These are phyloP conservation scores for Monochamus alternatus DNA, from an alignment of 2,888 invertebrate species.

Conservation along the genomic window DNA sequence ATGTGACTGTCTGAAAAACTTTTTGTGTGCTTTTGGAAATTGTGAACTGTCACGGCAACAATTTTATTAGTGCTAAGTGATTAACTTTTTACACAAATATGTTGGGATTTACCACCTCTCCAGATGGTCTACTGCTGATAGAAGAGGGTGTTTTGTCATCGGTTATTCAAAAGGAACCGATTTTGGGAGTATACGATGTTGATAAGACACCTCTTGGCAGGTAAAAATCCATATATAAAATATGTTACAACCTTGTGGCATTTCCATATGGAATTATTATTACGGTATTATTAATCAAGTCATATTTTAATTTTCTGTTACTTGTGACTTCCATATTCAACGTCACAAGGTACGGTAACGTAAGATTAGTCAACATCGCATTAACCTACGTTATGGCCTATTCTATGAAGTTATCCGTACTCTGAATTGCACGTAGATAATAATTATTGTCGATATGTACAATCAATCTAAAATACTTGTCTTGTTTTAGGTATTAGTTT, in stretches of 20 bases:
- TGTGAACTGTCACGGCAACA: conserved; percentile 37
- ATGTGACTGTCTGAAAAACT: conserved; percentile 37
- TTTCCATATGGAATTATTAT: not conserved
- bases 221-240: conserved; percentile 70
- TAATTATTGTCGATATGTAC: too few relatives aligned
- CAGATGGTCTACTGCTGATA: conserved; percentile 83
- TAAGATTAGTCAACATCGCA: too few relatives aligned
- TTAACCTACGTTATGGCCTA: too few relatives aligned
- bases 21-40: conserved; percentile 40
- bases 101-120: conserved; percentile 75
- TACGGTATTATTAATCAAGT: not conserved
- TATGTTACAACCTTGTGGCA: not conserved
- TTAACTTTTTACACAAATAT: conserved; percentile 63
- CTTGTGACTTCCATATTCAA: not conserved
- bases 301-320: not conserved
- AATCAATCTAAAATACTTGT: too few relatives aligned
- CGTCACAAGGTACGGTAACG: too few relatives aligned
- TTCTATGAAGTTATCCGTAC: too few relatives aligned
- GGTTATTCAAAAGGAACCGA: conserved; percentile 82
- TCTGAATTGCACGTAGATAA: too few relatives aligned
- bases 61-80: conserved; percentile 31
- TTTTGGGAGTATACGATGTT: conserved; percentile 84
- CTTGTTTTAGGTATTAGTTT: too few relatives aligned
- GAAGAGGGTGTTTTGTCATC: conserved; percentile 79
- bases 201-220: conserved; percentile 90